phyloP scores from a whole-genome alignment of 2,113 vertebrate species.

The Brachyhypopomus occidentalis region DNA sequence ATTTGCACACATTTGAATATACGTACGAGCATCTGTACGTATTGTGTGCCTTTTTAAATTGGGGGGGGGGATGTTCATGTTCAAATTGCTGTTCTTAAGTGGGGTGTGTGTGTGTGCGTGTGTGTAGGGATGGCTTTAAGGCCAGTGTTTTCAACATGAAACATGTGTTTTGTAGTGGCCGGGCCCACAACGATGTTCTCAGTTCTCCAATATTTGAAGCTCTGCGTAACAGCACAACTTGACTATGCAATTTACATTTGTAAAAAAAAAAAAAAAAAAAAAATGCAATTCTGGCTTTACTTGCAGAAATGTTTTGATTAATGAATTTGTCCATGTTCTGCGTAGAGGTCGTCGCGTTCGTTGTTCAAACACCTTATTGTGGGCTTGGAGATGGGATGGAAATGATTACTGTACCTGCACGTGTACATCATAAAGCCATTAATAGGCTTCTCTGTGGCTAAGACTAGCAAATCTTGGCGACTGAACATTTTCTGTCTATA shows the following conservation, averaged over 20 bases:
- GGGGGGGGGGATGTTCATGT: neutral
- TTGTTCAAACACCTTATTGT: neutral
- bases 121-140: neutral
- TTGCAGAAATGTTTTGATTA: neutral
- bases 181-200: constrained; percentile 26
- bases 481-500: neutral
- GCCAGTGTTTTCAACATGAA: neutral
- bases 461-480: neutral
- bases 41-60: constrained; percentile 12
- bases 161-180: constrained; percentile 14
- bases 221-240: constrained; percentile 1
- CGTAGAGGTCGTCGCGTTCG: neutral
- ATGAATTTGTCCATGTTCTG: neutral
- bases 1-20: constrained; percentile 42
- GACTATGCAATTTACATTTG: constrained; percentile 36
- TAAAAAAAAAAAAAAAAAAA: neutral
- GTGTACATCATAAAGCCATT: neutral
- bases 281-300: neutral
- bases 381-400: neutral
- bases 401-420: neutral
- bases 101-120: neutral
- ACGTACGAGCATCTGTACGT: neutral
- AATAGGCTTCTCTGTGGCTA: neutral
- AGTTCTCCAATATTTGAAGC: neutral
- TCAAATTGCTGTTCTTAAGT: neutral